Base-by-base conservation (phyloP, 2,113 vertebrate species). In the Prionailurus viverrinus region DNA sequence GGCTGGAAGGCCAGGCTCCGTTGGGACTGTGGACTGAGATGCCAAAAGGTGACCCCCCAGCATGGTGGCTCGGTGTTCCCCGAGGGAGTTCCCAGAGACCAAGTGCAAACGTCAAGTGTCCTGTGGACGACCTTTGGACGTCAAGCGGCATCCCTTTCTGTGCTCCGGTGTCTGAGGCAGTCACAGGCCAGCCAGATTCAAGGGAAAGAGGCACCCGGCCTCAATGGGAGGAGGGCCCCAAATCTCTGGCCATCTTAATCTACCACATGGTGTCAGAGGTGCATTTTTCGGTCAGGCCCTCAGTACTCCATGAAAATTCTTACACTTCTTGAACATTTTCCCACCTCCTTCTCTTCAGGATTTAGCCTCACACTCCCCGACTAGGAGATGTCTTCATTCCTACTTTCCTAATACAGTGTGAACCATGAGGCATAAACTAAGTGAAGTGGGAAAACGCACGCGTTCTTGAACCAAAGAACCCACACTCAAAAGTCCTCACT, bases 81-180 rank as follows among this genome's bases (percentile, higher is more conserved):
- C 36, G 11, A 63, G 33, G 39, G 58, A 61, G 58, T 21, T 23
- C 81, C 41, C 15, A 8, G 41, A 25, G 58, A 9, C 58, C 58
- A 61, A 61, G 41, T 14, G 45, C 58, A 19, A 10, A 21, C 0
- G 4, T 21, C 39, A 84, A 18, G n/a, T 29, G 29, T 65, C 36
- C 68, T 27, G 14, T 4, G 41, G 41, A 53, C 65, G 12, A 19
- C 15, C 7, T 19, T 1, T 13, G 41, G 41, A 87, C 80, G 36
- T 65, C 53, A 53, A 36, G 53, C 27, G 41, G 21, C 16, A 14
- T 27, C 25, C 3, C 19, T 76, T 48, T 25, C 29, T 15, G 10
- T 66, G 12, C 7, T 45, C 41, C 36, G 1, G 1, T 0, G 45
- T 69, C 31, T 4, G 0, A 16, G 21, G 11, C 0, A n/a, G 27